A percentile compares a stretch with the other conserved stretches of the same genome.
These are phyloP conservation scores for Drosophila littoralis DNA, from an alignment of 1,140 invertebrate species.

Conservation along the genomic window DNA sequence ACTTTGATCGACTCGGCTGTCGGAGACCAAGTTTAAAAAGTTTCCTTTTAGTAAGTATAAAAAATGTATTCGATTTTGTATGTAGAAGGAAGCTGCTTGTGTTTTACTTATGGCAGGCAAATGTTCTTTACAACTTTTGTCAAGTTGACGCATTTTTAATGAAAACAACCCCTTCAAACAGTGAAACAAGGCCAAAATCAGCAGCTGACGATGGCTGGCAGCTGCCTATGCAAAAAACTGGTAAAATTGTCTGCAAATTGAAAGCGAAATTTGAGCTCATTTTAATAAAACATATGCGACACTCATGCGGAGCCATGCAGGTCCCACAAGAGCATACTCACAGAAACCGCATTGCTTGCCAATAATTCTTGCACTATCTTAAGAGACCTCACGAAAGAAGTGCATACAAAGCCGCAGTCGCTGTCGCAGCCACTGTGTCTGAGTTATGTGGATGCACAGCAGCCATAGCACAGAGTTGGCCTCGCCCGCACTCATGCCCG, in stretches of 20 bases:
- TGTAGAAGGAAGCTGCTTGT: background rate
- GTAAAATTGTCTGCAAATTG: slow-evolving; percentile 68
- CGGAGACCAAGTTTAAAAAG: no score
- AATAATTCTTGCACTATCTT: slow-evolving; percentile 80
- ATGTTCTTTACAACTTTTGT: slow-evolving; percentile 16
- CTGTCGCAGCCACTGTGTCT: slow-evolving; percentile 50
- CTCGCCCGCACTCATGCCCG: slow-evolving; percentile 42
- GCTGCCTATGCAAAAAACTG: slow-evolving; percentile 26
- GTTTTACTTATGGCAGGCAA: background rate
- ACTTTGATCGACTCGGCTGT: no score
- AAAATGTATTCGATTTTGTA: slow-evolving; percentile 4
- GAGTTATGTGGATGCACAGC: slow-evolving; percentile 56
- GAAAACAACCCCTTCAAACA: slow-evolving; percentile 37
- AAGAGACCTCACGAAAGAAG: slow-evolving; percentile 60
- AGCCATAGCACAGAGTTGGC: slow-evolving; percentile 20
- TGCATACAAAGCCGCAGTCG: slow-evolving; percentile 76
- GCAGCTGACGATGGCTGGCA: slow-evolving; percentile 25
- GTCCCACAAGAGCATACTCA: slow-evolving; percentile 8
- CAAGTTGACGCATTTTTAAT: slow-evolving; percentile 65
- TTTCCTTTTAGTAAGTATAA: background rate
- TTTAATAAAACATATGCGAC: slow-evolving; percentile 81
- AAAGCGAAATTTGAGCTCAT: slow-evolving; percentile 75
- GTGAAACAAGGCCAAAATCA: slow-evolving; percentile 33
- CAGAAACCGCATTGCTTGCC: slow-evolving; percentile 56
- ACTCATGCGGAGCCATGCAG: slow-evolving; percentile 9